phyloP scores from a whole-genome alignment of 1,140 invertebrate species.

The Atopsyche davidsoni region DNA sequence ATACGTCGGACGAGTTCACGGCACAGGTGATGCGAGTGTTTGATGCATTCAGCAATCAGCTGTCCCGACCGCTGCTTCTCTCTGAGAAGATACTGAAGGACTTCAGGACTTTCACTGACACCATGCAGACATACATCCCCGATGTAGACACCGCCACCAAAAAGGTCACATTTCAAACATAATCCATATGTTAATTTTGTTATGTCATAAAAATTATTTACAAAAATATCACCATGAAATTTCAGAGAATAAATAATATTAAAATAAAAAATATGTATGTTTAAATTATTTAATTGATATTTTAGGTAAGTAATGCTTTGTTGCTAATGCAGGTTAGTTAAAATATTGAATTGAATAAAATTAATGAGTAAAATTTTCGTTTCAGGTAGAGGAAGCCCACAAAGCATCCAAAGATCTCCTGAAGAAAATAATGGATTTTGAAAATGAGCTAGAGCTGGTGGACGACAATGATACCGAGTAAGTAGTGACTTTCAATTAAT shows the following conservation, averaged over 20 bases:
- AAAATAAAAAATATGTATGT: too few species aligned
- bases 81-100: slow-evolving; percentile 22
- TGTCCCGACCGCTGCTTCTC: slow-evolving; percentile 21
- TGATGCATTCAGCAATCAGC: slow-evolving; percentile 23
- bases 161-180: slow-evolving; percentile 12
- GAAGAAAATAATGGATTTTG: slow-evolving; percentile 24
- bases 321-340: too few species aligned
- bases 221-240: too few species aligned
- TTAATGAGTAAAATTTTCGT: too few species aligned
- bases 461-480: slow-evolving; percentile 19
- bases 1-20: slow-evolving; percentile 20
- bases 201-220: too few species aligned
- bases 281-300: too few species aligned
- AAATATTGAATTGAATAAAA: too few species aligned
- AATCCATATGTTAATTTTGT: too few species aligned
- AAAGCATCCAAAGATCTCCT: slow-evolving; percentile 17
- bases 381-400: slow-evolving; percentile 25
- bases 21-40: slow-evolving; percentile 24
- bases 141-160: slow-evolving; percentile 17
- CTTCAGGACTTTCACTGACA: slow-evolving; percentile 21
- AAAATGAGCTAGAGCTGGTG: slow-evolving; percentile 23
- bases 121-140: slow-evolving; percentile 24
- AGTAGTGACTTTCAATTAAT: slow-evolving; percentile 10
- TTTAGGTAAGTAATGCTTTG: too few species aligned
- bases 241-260: too few species aligned